These are phyloP conservation scores for Puntigrus tetrazona DNA, from an alignment of 2,113 vertebrate genomes.

Conservation along the genomic window DNA sequence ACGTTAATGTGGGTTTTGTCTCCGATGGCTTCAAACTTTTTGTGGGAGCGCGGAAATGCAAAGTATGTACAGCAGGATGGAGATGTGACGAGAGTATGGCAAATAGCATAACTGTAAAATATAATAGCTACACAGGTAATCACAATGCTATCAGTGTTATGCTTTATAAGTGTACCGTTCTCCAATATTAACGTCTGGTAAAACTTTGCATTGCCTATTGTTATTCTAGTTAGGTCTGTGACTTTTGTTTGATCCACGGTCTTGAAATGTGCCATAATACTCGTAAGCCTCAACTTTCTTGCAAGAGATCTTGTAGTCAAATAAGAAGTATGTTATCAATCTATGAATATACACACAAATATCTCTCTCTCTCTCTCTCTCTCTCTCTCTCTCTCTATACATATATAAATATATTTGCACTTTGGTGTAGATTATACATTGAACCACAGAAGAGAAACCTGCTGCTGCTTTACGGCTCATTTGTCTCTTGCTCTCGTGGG, in stretches of 20 bases:
- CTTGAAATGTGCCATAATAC: conserved; percentile 79
- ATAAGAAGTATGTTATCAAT: conserved; percentile 62
- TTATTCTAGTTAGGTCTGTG: conserved; percentile 72
- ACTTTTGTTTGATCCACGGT: conserved; percentile 70
- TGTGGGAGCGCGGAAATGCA: conserved; percentile 57
- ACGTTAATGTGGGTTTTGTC: conserved; percentile 33
- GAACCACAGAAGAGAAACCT: conserved; percentile 61
- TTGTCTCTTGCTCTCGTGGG: conserved; percentile 65
- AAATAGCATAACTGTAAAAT: conserved; percentile 66
- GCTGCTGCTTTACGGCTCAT: conserved; percentile 65
- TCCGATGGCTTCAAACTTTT: conserved; percentile 42
- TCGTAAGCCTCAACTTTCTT: conserved; percentile 67
- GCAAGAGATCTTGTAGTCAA: conserved; percentile 69
- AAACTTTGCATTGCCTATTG: conserved; percentile 76
- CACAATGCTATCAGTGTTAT: conserved; percentile 74
- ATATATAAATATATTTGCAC: conserved; percentile 47
- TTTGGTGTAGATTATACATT: conserved; percentile 54
- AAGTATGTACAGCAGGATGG: conserved; percentile 55
- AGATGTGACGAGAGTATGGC: conserved; percentile 41
- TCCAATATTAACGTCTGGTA: conserved; percentile 72
- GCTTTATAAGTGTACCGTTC: conserved; percentile 73
- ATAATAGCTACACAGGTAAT: conserved; percentile 67
- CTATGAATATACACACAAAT: conserved; percentile 54
- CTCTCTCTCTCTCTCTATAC: no score
- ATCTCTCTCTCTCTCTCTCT: no score